These are phyloP conservation scores for Beaufortia kweichowensis DNA, from an alignment of 2,113 vertebrate genomes.

Conservation along the genomic window DNA sequence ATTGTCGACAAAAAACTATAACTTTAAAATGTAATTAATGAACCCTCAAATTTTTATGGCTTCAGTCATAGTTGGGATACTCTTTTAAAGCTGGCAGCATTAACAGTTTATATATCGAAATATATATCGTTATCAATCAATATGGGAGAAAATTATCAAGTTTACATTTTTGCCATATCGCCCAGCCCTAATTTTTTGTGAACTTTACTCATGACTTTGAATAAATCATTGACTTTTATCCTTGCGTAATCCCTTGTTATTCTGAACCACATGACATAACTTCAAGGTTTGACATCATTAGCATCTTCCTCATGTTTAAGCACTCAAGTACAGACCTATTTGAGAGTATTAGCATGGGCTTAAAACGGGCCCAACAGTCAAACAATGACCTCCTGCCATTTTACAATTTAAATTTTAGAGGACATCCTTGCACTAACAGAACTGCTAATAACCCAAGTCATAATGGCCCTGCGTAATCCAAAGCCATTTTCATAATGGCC, in stretches of 20 bases:
- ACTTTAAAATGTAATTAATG: no score
- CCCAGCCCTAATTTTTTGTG: no score
- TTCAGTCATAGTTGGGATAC: no score
- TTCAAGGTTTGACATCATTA: neutral
- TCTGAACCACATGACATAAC: neutral
- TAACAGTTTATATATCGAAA: no score
- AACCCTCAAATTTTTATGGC: no score
- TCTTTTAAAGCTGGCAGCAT: no score
- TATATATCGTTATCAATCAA: no score
- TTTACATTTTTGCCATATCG: no score
- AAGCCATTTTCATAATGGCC: slow-evolving; percentile 61
- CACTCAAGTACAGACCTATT: neutral
- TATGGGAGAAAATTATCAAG: no score
- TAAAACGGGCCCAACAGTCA: neutral
- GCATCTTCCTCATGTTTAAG: neutral
- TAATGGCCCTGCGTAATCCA: slow-evolving; percentile 58
- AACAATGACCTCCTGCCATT: slow-evolving; percentile 24
- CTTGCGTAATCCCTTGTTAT: neutral
- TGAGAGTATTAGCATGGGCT: slow-evolving; percentile 12
- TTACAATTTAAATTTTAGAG: slow-evolving; percentile 20
- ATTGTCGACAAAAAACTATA: no score
- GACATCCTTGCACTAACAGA: slow-evolving; percentile 43
- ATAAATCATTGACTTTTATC: no score
- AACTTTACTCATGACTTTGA: no score
- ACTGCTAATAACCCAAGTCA: slow-evolving; percentile 49